A percentile compares a stretch with the other conserved stretches of the same genome.
phyloP scores from a whole-genome alignment of 2,113 vertebrate genomes.

The Pimephales promelas region DNA sequence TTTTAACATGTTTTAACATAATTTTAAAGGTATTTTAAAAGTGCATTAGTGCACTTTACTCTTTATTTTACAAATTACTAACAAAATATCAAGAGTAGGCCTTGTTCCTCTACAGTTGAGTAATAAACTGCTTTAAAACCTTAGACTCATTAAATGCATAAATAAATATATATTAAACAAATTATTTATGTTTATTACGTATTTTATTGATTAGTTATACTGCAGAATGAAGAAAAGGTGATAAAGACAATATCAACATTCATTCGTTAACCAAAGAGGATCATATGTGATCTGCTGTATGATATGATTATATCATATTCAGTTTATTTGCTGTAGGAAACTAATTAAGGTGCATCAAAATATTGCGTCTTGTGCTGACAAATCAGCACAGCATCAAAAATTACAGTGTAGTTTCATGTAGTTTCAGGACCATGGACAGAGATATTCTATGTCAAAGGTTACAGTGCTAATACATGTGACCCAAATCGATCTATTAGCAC shows the following conservation, averaged over 20 bases:
- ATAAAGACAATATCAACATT: not conserved
- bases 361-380: not conserved
- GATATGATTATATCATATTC: not conserved
- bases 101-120: not conserved
- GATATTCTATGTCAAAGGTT: slow-evolving; percentile 1
- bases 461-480: not conserved
- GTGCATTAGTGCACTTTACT: too few relatives aligned
- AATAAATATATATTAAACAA: not conserved
- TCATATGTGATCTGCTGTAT: not conserved
- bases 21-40: not conserved
- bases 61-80: too few relatives aligned
- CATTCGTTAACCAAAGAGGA: not conserved
- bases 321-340: not conserved
- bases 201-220: too few relatives aligned
- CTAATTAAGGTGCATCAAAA: not conserved
- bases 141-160: not conserved
- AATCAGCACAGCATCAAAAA: not conserved
- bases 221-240: not conserved
- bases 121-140: not conserved
- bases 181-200: not conserved
- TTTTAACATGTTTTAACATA: not conserved
- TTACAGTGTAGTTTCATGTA: not conserved
- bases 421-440: slow-evolving; percentile 20
- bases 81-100: too few relatives aligned
- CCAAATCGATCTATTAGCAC: too few relatives aligned